Percentiles rank a stretch among this genome's conserved stretches.
These are phyloP conservation scores for Manis pentadactyla DNA, from an alignment of 2,797 vertebrate genomes.

Conservation along the genomic window DNA sequence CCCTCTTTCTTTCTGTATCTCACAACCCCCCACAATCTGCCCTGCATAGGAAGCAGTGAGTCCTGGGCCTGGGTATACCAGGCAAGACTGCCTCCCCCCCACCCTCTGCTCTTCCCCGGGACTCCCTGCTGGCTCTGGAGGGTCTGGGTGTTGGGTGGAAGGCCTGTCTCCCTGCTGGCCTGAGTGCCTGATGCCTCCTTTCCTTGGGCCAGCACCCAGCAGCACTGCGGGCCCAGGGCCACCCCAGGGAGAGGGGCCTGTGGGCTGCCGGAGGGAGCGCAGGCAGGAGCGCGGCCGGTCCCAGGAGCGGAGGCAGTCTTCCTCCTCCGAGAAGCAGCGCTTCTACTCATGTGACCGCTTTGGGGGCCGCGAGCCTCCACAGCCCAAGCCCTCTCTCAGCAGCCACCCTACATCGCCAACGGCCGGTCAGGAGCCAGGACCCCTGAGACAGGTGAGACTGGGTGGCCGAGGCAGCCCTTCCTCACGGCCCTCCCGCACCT, in stretches of 20 bases:
- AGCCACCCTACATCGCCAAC: slow-evolving; percentile 94
- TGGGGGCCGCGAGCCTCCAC: slow-evolving; percentile 93
- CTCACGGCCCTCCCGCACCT: background rate
- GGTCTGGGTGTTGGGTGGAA: background rate
- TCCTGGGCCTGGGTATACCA: background rate
- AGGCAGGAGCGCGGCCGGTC: slow-evolving; percentile 93
- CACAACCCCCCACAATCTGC: background rate
- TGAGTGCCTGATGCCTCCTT: background rate
- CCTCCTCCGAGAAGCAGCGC: slow-evolving; percentile 95
- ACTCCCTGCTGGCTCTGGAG: background rate
- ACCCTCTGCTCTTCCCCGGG: no score
- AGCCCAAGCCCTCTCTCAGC: slow-evolving; percentile 90
- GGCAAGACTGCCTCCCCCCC: background rate
- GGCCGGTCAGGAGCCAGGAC: slow-evolving; percentile 89
- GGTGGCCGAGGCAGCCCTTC: background rate
- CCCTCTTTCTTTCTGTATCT: background rate
- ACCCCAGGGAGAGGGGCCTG: background rate
- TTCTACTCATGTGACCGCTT: slow-evolving; percentile 98
- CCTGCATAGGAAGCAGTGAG: background rate
- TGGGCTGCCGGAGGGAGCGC: slow-evolving; percentile 80
- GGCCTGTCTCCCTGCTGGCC: background rate
- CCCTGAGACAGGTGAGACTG: slow-evolving; percentile 94
- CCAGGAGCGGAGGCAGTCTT: slow-evolving; percentile 95
- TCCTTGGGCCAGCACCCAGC: slow-evolving; percentile 39
- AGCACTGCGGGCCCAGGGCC: background rate